Evolutionary conservation across 2,888 invertebrate genomes (phyloP).

Genomic region (Leptinotarsa juncta): DNA sequence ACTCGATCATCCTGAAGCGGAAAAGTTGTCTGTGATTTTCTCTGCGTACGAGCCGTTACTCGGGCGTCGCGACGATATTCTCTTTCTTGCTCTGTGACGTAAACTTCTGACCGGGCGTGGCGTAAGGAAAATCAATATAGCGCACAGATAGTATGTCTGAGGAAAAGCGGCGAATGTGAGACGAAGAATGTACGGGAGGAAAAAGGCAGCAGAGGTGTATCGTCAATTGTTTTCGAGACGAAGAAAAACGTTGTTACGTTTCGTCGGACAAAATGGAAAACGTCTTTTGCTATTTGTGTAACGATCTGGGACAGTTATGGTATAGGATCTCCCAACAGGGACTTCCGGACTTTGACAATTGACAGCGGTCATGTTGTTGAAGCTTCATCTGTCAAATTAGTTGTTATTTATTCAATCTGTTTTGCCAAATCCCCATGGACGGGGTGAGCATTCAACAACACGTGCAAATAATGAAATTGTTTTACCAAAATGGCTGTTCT

Average conservation of each 20-base stretch:
- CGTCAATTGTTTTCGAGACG: neutral
- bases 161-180: slow-evolving; percentile 35
- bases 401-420: too few relatives aligned
- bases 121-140: slow-evolving; percentile 55
- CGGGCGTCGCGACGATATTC: slow-evolving; percentile 2
- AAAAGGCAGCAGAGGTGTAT: slow-evolving; percentile 2
- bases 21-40: slow-evolving; percentile 20
- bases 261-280: neutral
- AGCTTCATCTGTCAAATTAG: too few relatives aligned
- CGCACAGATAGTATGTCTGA: slow-evolving; percentile 51
- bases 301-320: neutral
- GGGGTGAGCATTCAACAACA: too few relatives aligned
- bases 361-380: too few relatives aligned
- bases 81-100: slow-evolving; percentile 29
- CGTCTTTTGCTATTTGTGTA: neutral
- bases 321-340: neutral
- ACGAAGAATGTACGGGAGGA: neutral
- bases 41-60: neutral
- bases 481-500: too few relatives aligned
- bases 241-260: neutral
- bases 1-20: slow-evolving; percentile 19
- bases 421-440: too few relatives aligned
- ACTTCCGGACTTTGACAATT: too few relatives aligned
- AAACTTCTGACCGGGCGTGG: slow-evolving; percentile 53
- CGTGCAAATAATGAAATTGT: too few relatives aligned